A percentile compares a stretch with the other conserved stretches of the same genome.
phyloP scores from a whole-genome alignment of 2,797 vertebrate species.

The Trachurus trachurus region DNA sequence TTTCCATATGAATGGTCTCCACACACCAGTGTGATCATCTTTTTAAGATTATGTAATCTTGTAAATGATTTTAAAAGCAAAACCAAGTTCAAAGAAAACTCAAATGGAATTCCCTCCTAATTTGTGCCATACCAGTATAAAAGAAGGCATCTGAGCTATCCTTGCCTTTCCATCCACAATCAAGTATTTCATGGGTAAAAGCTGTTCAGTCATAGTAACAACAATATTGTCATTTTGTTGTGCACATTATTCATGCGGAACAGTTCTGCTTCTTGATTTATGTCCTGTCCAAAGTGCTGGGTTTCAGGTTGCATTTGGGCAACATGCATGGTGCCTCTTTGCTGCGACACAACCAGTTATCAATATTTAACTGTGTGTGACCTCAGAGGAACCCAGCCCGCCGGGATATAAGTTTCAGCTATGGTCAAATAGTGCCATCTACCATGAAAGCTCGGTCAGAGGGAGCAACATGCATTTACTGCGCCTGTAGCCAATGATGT shows the following conservation, averaged over 20 bases:
- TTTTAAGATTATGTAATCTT: neutral
- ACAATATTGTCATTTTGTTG: neutral
- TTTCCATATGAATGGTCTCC: slow-evolving; percentile 22
- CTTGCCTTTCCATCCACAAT: slow-evolving; percentile 10
- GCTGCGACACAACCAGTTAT: slow-evolving; percentile 2
- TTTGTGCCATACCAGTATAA: slow-evolving; percentile 16
- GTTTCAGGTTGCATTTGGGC: slow-evolving; percentile 2
- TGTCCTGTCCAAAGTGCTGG: slow-evolving; percentile 4
- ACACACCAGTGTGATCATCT: neutral
- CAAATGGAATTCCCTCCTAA: slow-evolving; percentile 24
- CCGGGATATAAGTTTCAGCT: slow-evolving; percentile 9
- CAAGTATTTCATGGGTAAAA: neutral
- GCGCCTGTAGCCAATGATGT: slow-evolving; percentile 22
- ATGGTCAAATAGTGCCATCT: slow-evolving; percentile 54
- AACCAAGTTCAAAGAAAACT: slow-evolving; percentile 17
- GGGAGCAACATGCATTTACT: slow-evolving; percentile 3
- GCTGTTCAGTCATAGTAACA: neutral
- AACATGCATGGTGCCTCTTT: neutral
- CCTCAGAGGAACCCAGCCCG: slow-evolving; percentile 28
- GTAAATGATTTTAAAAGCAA: slow-evolving; percentile 39
- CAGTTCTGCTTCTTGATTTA: neutral
- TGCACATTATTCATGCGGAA: slow-evolving; percentile 7
- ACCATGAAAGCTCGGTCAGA: slow-evolving; percentile 17
- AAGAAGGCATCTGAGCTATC: neutral
- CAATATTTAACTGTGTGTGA: slow-evolving; percentile 21